Evolutionary conservation across 2,797 vertebrate species (phyloP), one percentile per base, ranked within the genome.

Genomic region (Morus bassanus): DNA sequence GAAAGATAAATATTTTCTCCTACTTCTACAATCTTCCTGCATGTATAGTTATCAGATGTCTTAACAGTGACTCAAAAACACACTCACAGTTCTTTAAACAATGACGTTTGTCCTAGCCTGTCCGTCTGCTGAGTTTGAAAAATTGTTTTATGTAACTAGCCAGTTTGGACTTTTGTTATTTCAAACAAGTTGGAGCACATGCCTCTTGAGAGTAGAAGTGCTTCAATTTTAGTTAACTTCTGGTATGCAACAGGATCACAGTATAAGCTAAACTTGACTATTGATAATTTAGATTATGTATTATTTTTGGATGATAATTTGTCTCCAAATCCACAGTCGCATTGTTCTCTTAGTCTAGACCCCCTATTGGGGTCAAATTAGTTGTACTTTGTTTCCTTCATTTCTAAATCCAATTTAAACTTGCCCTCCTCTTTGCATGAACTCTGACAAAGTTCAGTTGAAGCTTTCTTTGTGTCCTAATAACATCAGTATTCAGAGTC

Each of bases 361-460:
- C 64, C 64, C 68, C 75, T 61, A 72, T 46, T 30, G 72, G 31
- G 59, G 39, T 93, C 76, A 72, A 22, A 88, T 89, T 76, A 89
- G 79, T 70, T 78, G 89, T 72, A 78, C 46, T 81, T 78, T 75
- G 46, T 88, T 92, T 91, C 79, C 59, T 91, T 93, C 8, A 0
- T 88, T 88, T 80, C 87, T 83, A 89, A 91, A 93, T 82, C 81
- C 45, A 96, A 85, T 88, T 96, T 88, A 91, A 96, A 92, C 89
- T 77, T 92, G 60, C 61, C 41, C 57, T 93, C 22, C 43, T 92
- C 76, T 92, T 89, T 30, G 69, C 39, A 7, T 46, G 54, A 96
- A 96, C 89, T 92, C 69, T 65, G 68, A 65, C 82, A 75, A 89
- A 93, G 89, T 94, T 96, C 91, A 90, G 23, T 19, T 10, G 11